Evolutionary conservation across 2,888 invertebrate genomes (phyloP).

Genomic region (Philopedon plagiatum): DNA sequence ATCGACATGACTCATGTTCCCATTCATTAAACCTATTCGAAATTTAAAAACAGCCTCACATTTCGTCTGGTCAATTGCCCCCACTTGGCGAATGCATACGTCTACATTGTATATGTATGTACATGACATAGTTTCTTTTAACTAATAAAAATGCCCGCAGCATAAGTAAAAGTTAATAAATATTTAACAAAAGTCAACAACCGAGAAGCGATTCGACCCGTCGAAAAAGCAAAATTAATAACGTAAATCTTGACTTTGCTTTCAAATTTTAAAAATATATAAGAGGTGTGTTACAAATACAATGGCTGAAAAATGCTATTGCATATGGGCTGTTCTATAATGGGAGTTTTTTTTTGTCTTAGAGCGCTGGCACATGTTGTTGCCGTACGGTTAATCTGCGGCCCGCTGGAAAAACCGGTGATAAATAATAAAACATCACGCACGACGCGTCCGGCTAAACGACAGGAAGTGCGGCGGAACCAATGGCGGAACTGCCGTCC

Average conservation of each 20-base stretch:
- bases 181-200: conserved; percentile 50
- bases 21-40: not conserved
- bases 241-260: conserved; percentile 7
- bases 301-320: no score
- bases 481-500: no score
- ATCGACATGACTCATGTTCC: no score
- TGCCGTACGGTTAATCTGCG: no score
- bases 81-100: not conserved
- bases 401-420: no score
- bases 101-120: not conserved
- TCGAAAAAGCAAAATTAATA: conserved; percentile 29
- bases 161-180: conserved; percentile 54
- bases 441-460: no score
- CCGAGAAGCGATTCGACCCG: conserved; percentile 29
- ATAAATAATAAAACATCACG: no score
- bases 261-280: conserved; percentile 13
- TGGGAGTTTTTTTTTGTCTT: no score
- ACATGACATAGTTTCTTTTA: conserved; percentile 13
- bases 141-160: conserved; percentile 36
- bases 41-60: not conserved
- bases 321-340: no score
- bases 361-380: no score
- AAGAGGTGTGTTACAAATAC: not conserved
- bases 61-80: conserved; percentile 12
- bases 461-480: no score